Conservation (phyloP, 2,797 vertebrate species). For the Thalassophryne amazonica region DNA sequence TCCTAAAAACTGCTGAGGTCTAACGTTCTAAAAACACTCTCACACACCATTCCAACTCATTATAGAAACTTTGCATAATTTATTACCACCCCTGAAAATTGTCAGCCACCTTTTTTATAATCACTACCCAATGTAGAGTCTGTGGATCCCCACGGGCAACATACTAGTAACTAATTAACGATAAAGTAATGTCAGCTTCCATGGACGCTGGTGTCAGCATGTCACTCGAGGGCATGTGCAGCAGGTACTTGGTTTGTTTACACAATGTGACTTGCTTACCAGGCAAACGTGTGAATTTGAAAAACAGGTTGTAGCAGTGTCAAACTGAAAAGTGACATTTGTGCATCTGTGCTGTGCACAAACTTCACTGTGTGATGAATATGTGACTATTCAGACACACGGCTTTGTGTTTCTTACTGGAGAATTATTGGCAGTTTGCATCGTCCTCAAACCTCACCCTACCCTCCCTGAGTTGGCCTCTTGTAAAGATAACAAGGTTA, state of each 20-base stretch:
- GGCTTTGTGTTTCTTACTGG: background rate
- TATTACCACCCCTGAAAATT: too few species aligned
- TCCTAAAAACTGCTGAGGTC: too few species aligned
- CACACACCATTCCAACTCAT: too few species aligned
- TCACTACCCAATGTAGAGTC: too few species aligned
- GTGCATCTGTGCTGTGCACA: background rate
- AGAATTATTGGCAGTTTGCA: slow-evolving; percentile 9
- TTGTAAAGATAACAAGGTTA: slow-evolving; percentile 52
- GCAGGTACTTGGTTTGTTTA: background rate
- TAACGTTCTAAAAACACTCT: too few species aligned
- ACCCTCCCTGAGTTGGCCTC: slow-evolving; percentile 37
- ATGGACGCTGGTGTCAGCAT: background rate
- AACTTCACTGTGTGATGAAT: background rate
- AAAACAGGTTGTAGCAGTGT: background rate
- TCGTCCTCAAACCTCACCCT: too few species aligned
- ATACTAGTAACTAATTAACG: too few species aligned
- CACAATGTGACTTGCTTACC: background rate
- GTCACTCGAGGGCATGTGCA: background rate
- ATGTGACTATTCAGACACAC: slow-evolving; percentile 23
- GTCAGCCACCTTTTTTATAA: too few species aligned
- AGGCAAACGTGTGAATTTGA: background rate
- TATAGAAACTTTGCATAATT: too few species aligned
- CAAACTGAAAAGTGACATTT: background rate
- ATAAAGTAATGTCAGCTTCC: background rate
- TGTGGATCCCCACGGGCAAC: too few species aligned